Base-by-base conservation (phyloP, 2,113 vertebrate species). In the Empidonax alnorum region DNA sequence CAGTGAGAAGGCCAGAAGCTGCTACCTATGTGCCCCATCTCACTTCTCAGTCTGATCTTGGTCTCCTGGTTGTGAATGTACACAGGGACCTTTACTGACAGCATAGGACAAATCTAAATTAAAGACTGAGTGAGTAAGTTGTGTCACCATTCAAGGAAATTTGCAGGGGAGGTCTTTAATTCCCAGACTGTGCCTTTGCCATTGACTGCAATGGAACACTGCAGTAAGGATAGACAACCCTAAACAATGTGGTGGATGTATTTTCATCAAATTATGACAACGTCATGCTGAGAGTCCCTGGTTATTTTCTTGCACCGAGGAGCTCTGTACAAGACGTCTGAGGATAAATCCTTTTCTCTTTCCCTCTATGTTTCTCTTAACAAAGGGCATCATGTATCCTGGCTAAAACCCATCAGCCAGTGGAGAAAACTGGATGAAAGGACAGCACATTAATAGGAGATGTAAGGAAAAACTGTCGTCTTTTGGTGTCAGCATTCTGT, bases 381-480 rank as follows among this genome's bases (percentile, higher is more conserved):
- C 17, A 15, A 28, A 39, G 3, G 8, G 10, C 69, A 42, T 47
- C 12, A 16, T 2, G 8, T 42, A 66, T 35, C n/a, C 21, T 83
- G 14, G 42, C 4, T 16, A 74, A 94, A 73, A 35, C 42, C 8
- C 19, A 25, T 52, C 19, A 63, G 24, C 14, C 14, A n/a, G 7
- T 7, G 27, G 9, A 77, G 6, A 74, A 2, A 62, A 58, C 33
- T 18, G 16, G 7, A 30, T 63, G 33, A 49, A 41, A 44, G 10
- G 25, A n/a, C 22, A 47, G 5, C 8, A 31, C 0, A 0, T 66
- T 76, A 66, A 42, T 17, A 58, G 20, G 27, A 77, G 16, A 24
- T n/a, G 6, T 39, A 52, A 50, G 7, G 6, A 5, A 55, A 65
- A 79, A 25, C 4, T 39, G 20, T 4, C 74, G 23, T 24, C 19